These are phyloP conservation scores for Caenorhabditis sp. DNA, from an alignment of 2,888 invertebrate species.

Conservation along the genomic window DNA sequence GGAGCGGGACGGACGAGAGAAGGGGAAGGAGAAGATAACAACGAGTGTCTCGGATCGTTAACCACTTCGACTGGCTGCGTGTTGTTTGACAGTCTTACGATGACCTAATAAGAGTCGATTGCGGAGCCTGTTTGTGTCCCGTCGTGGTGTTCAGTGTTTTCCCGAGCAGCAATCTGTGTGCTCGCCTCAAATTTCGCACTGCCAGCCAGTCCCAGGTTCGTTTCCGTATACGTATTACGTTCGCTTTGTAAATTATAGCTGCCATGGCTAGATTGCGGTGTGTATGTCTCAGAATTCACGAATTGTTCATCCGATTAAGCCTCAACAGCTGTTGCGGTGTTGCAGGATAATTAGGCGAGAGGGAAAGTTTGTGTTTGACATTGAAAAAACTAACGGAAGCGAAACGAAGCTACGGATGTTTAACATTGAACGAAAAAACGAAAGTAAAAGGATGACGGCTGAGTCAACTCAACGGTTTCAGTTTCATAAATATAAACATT, in stretches of 20 bases:
- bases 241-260: too few relatives aligned
- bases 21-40: neutral
- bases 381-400: neutral
- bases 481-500: slow-evolving; percentile 28
- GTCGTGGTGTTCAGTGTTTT: neutral
- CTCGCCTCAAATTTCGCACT: slow-evolving; percentile 21
- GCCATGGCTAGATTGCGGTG: too few relatives aligned
- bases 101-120: slow-evolving; percentile 23
- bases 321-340: slow-evolving; percentile 2
- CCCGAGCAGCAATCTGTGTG: slow-evolving; percentile 19
- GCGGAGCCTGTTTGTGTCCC: slow-evolving; percentile 18
- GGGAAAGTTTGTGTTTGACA: neutral
- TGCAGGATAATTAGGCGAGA: neutral
- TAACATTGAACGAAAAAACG: neutral
- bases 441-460: neutral
- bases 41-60: slow-evolving; percentile 13
- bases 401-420: neutral
- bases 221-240: too few relatives aligned
- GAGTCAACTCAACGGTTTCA: slow-evolving; percentile 26
- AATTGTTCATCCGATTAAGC: neutral
- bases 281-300: neutral
- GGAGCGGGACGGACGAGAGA: too few relatives aligned
- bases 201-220: slow-evolving; percentile 11
- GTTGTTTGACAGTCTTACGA: slow-evolving; percentile 17
- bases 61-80: slow-evolving; percentile 11